Percentiles rank a stretch among this genome's conserved stretches.
Conservation (phyloP, 37 sponge, comb jelly and placozoan genomes). For the Chondrosia reniformis region DNA sequence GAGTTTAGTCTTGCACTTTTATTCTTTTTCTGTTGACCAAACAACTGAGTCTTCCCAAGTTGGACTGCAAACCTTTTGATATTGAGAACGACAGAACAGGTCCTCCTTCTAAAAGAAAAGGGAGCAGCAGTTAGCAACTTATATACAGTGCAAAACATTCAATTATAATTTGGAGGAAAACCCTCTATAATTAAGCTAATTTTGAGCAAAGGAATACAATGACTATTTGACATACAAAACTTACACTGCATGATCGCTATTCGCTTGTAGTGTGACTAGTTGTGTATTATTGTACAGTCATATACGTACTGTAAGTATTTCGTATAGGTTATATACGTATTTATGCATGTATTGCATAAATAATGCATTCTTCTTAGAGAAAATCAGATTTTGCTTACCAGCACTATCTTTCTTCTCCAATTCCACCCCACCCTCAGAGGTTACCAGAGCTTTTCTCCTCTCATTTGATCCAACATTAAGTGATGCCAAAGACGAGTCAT, state of each 20-base stretch:
- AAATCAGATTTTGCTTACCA: neutral
- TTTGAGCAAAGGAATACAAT: neutral
- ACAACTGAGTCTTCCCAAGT: no score
- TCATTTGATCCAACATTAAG: neutral
- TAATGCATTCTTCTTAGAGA: neutral
- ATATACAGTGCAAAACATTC: no score
- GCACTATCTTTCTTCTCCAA: conserved; percentile 11
- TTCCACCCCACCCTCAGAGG: neutral
- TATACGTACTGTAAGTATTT: neutral
- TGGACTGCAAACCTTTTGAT: conserved; percentile 29
- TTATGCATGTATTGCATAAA: neutral
- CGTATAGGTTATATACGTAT: neutral
- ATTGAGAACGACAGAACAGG: conserved; percentile 59
- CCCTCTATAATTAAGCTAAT: no score
- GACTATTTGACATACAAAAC: no score
- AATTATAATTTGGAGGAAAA: no score
- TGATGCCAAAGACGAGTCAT: neutral
- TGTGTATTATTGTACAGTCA: neutral
- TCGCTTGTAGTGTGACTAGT: neutral
- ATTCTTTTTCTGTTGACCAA: no score
- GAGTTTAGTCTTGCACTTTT: no score
- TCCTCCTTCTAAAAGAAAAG: conserved; percentile 27
- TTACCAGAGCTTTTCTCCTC: neutral
- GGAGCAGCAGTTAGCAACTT: neutral
- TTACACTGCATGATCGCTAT: no score